Conservation (phyloP, 2,113 vertebrate genomes). For the Cairina moschata region DNA sequence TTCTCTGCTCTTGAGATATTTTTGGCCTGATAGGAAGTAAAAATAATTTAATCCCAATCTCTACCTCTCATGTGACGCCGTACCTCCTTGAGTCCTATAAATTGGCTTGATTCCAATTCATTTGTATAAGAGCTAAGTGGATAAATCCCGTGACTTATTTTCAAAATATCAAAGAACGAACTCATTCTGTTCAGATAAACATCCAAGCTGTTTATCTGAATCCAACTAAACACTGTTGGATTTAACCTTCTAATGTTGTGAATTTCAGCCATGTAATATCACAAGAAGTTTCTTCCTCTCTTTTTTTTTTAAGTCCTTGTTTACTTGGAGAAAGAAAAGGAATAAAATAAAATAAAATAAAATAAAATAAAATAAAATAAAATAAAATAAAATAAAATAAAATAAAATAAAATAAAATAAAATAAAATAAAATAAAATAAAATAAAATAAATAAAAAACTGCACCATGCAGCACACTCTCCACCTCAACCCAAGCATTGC, state of each 20-base stretch:
- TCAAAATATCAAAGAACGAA: background rate
- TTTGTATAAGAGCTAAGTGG: background rate
- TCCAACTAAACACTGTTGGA: background rate
- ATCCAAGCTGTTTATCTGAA: background rate
- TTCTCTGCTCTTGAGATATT: background rate
- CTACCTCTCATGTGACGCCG: background rate
- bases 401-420: too few relatives aligned
- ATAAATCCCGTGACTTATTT: background rate
- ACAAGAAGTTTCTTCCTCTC: background rate
- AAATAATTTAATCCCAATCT: background rate
- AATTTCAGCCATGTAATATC: background rate
- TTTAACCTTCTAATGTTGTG: background rate
- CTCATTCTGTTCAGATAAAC: background rate
- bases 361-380: background rate
- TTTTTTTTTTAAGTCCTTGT: background rate
- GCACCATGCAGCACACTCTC: fast-evolving
- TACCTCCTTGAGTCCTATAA: background rate
- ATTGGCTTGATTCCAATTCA: background rate
- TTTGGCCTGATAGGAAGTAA: background rate
- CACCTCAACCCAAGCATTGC: background rate
- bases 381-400: fast-evolving
- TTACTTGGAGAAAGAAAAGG: background rate
- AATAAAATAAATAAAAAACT: background rate
- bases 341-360: too few relatives aligned
- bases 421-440: background rate